Evolutionary conservation across 1,140 invertebrate species (phyloP).

Genomic region (Procambarus clarkii): DNA sequence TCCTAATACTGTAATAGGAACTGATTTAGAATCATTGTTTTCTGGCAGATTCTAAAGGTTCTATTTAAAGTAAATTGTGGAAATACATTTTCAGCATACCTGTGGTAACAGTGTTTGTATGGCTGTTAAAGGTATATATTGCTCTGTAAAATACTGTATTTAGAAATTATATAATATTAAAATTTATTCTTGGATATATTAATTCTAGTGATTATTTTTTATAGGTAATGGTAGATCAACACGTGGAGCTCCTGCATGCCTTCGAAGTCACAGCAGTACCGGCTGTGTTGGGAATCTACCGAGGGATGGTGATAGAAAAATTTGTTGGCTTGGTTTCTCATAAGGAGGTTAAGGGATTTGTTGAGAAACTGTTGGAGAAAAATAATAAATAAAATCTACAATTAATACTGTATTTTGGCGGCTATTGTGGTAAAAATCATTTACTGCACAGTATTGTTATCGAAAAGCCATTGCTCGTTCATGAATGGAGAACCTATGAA

Average conservation of each 20-base stretch:
- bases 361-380: constrained; percentile 62
- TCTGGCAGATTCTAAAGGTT: too few relatives aligned
- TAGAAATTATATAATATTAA: neutral
- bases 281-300: constrained; percentile 67
- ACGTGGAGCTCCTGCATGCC: constrained; percentile 57
- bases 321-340: constrained; percentile 72
- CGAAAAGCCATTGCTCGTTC: neutral
- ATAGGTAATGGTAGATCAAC: constrained; percentile 59
- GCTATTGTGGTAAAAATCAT: neutral
- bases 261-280: constrained; percentile 71
- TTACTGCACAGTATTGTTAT: neutral
- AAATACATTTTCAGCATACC: too few relatives aligned
- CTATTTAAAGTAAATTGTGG: too few relatives aligned
- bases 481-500: neutral
- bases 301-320: constrained; percentile 68
- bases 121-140: too few relatives aligned
- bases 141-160: too few relatives aligned
- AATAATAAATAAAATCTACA: neutral
- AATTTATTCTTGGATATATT: neutral
- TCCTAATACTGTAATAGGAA: too few relatives aligned
- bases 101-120: too few relatives aligned
- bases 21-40: too few relatives aligned
- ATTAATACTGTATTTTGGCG: neutral
- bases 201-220: neutral
- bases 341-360: constrained; percentile 66